phyloP scores from a whole-genome alignment of 1,140 invertebrate species.

The Zaprionus gabonicus region DNA sequence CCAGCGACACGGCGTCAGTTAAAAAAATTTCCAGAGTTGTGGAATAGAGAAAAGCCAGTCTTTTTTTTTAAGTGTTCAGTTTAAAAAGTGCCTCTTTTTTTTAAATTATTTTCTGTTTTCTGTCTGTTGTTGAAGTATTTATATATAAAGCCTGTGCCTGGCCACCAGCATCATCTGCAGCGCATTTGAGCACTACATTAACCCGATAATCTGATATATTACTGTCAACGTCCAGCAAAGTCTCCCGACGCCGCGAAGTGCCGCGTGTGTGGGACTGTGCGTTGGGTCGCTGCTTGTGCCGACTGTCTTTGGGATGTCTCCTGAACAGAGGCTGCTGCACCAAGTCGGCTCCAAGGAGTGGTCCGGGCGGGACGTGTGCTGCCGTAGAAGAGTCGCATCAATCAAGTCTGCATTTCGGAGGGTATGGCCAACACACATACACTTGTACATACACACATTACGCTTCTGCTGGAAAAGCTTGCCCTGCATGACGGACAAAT shows the following conservation, averaged over 20 bases:
- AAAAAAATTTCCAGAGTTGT: not conserved
- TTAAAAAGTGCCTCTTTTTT: not conserved
- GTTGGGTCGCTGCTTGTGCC: conserved; percentile 2
- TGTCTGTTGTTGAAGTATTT: conserved; percentile 10
- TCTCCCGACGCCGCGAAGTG: not conserved
- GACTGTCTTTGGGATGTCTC: not conserved
- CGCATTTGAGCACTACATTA: not conserved
- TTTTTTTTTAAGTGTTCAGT: not conserved
- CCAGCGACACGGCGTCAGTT: conserved; percentile 46
- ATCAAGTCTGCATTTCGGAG: conserved; percentile 19
- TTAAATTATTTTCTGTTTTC: not conserved
- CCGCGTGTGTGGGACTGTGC: conserved; percentile 14
- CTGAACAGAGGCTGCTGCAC: not conserved
- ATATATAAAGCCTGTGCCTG: not conserved
- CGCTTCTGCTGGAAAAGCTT: conserved; percentile 57
- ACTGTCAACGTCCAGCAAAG: conserved; percentile 3
- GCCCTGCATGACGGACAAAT: conserved; percentile 36
- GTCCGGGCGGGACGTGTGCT: conserved; percentile 1
- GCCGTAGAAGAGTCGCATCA: conserved; percentile 15
- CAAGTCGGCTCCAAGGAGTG: not conserved
- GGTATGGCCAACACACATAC: conserved; percentile 7
- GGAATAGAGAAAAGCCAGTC: not conserved
- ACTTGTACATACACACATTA: conserved; percentile 7
- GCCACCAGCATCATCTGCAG: not conserved
- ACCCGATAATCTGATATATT: not conserved